Conservation (phyloP, 2,888 invertebrate species). For the Tipula unca region DNA sequence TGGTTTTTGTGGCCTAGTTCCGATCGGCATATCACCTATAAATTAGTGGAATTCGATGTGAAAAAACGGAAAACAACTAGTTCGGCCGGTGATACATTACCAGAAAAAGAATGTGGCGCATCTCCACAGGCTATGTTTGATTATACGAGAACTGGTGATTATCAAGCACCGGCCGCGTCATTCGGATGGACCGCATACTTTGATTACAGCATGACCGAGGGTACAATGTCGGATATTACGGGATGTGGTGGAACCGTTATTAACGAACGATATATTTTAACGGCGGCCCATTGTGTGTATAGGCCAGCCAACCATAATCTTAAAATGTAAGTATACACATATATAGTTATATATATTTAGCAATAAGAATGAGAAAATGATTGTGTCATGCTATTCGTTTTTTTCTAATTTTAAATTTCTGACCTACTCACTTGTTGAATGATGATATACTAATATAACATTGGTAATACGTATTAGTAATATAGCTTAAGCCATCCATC, state of each 20-base stretch:
- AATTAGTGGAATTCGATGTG: neutral
- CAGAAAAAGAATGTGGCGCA: neutral
- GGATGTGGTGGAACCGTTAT: constrained; percentile 68
- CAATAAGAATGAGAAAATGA: too few species aligned
- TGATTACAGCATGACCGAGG: neutral
- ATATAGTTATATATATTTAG: too few species aligned
- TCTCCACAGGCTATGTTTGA: too few species aligned
- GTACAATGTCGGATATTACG: constrained; percentile 23
- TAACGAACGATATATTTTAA: constrained; percentile 53
- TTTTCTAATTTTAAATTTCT: too few species aligned
- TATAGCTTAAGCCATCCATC: too few species aligned
- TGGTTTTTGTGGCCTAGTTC: neutral
- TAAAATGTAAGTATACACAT: neutral
- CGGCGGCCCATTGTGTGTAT: constrained; percentile 50
- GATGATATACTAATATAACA: too few species aligned
- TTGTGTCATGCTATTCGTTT: too few species aligned
- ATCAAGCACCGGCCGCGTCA: neutral
- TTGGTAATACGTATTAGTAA: too few species aligned
- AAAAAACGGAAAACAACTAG: neutral
- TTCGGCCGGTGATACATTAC: neutral
- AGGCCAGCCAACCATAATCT: neutral
- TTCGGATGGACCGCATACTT: neutral
- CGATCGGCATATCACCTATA: neutral
- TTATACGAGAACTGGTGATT: too few species aligned
- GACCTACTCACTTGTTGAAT: too few species aligned